These are phyloP conservation scores for Epirrhoe tristata DNA, from an alignment of 2,888 invertebrate genomes.

Conservation along the genomic window DNA sequence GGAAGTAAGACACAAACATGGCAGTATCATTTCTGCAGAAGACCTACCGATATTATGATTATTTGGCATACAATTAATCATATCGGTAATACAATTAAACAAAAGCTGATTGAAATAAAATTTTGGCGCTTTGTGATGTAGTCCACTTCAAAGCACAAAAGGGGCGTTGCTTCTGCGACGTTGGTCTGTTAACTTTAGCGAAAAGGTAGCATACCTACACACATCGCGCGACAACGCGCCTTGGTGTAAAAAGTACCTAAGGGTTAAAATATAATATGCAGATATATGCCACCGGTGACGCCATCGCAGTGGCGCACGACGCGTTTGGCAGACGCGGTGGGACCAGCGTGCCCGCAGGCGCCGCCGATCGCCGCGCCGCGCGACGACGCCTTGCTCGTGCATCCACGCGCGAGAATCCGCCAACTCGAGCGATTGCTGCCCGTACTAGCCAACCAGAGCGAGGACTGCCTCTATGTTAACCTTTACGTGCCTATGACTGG, in stretches of 20 bases:
- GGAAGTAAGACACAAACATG: too few relatives aligned
- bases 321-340: conserved; percentile 91
- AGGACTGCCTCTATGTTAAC: conserved; percentile 99
- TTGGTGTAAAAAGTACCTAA: not conserved
- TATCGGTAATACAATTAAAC: too few relatives aligned
- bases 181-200: too few relatives aligned
- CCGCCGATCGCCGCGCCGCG: conserved; percentile 79
- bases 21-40: too few relatives aligned
- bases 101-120: too few relatives aligned
- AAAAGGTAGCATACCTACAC: too few relatives aligned
- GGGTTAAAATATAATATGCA: conserved; percentile 49
- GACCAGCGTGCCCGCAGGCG: conserved; percentile 95
- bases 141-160: too few relatives aligned
- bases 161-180: too few relatives aligned
- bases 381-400: conserved; percentile 88
- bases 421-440: conserved; percentile 94
- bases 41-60: too few relatives aligned
- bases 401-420: conserved; percentile 93
- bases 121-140: too few relatives aligned
- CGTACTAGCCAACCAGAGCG: conserved; percentile 95
- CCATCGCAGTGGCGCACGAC: conserved; percentile 95
- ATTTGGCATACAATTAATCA: too few relatives aligned
- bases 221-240: too few relatives aligned
- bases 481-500: conserved; percentile 94
- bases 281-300: conserved; percentile 97